phyloP scores from a whole-genome alignment of 2,113 vertebrate species.

The Xerus inauris region DNA sequence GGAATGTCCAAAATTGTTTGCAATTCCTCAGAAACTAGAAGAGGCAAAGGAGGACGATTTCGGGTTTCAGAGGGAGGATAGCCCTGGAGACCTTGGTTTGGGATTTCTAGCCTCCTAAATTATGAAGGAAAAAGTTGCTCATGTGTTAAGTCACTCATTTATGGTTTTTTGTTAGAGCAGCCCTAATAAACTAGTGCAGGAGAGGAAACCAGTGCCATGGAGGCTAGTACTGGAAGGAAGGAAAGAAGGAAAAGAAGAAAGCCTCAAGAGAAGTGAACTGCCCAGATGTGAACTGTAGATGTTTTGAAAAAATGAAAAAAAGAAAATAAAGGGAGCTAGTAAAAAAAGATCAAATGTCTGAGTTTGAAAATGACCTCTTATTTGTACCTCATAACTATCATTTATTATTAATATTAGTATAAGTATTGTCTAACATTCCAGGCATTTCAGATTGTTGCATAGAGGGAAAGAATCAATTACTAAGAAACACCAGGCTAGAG shows the following conservation, averaged over 20 bases:
- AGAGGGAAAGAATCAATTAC: not conserved
- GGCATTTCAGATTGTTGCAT: not conserved
- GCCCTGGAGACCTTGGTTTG: not conserved
- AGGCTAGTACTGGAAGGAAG: not conserved
- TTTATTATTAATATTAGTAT: not conserved
- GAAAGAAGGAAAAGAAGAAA: too few relatives aligned
- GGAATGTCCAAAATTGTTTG: not conserved
- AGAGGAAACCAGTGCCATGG: not conserved
- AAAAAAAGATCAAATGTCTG: slow-evolving; percentile 7
- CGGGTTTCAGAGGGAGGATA: not conserved
- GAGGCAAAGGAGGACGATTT: not conserved
- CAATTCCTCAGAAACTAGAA: not conserved
- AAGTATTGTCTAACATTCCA: not conserved
- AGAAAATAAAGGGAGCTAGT: not conserved
- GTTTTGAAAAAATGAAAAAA: slow-evolving; percentile 44
- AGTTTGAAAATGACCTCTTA: slow-evolving; percentile 49
- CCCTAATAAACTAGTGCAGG: not conserved
- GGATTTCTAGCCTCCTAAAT: not conserved
- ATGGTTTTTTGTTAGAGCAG: not conserved
- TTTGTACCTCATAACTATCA: not conserved
- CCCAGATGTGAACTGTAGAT: slow-evolving; percentile 47
- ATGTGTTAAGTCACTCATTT: not conserved
- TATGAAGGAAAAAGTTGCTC: not conserved
- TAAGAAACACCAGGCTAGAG: slow-evolving; percentile 14
- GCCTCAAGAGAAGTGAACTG: slow-evolving; percentile 58